phyloP scores from a whole-genome alignment of 2,888 invertebrate genomes.

The Himalopsyche tibetana region DNA sequence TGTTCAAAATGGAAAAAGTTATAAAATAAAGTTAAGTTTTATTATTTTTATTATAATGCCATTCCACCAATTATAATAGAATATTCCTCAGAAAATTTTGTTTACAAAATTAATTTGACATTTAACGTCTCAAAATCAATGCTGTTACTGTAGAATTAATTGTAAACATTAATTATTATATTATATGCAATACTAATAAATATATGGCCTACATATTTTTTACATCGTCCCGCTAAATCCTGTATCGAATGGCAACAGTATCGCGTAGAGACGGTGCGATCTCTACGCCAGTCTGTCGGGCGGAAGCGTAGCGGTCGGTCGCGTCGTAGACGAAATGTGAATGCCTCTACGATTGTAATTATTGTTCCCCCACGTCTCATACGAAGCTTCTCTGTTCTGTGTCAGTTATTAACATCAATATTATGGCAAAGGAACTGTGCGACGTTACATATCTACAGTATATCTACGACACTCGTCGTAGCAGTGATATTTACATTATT shows the following conservation, averaged over 20 bases:
- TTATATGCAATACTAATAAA: too few relatives aligned
- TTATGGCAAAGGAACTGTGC: neutral
- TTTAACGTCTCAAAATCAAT: too few relatives aligned
- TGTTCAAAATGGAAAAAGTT: too few relatives aligned
- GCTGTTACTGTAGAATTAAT: too few relatives aligned
- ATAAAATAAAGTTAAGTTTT: too few relatives aligned
- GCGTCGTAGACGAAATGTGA: slow-evolving; percentile 1
- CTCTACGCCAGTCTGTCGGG: slow-evolving; percentile 40
- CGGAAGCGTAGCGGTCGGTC: slow-evolving; percentile 38
- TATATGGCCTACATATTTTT: too few relatives aligned
- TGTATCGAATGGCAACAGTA: slow-evolving; percentile 30
- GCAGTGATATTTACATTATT: neutral
- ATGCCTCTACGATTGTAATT: neutral
- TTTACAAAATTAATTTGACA: too few relatives aligned
- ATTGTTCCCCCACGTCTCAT: neutral
- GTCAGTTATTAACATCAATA: neutral
- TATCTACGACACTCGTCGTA: neutral
- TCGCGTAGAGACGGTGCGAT: slow-evolving; percentile 13
- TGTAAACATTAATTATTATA: too few relatives aligned
- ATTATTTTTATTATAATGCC: too few relatives aligned
- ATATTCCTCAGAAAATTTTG: too few relatives aligned
- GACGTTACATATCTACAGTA: neutral
- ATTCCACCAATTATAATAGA: too few relatives aligned
- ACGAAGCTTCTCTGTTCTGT: neutral
- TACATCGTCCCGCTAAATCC: neutral